Conservation (phyloP, 35 echinoderm and acorn worm species). For the Ophioderma brevispina region DNA sequence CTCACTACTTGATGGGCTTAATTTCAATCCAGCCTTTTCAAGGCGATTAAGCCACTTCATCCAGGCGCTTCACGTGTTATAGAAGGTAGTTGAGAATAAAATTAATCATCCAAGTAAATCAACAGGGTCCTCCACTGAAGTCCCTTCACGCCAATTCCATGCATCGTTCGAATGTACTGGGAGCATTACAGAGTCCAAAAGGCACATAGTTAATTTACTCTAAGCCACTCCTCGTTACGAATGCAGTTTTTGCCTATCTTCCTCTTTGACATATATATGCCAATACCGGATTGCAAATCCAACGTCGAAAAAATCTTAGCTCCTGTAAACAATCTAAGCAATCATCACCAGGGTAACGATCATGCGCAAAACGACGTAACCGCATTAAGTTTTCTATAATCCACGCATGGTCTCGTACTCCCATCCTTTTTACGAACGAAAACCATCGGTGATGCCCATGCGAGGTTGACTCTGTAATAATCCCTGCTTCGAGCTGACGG, state of each 20-base stretch:
- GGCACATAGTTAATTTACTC: conserved; percentile 54
- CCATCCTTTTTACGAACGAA: conserved; percentile 34
- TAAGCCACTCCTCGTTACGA: conserved; percentile 43
- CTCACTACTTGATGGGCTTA: conserved; percentile 34
- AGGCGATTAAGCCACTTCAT: conserved; percentile 30
- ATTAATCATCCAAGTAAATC: conserved; percentile 61
- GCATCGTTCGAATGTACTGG: conserved; percentile 40
- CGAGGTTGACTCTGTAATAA: conserved; percentile 36
- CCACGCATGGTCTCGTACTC: background rate
- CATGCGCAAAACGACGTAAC: too few relatives aligned
- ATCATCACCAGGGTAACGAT: too few relatives aligned
- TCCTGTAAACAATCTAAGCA: conserved; percentile 22
- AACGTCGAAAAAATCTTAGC: conserved; percentile 57
- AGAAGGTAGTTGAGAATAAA: conserved; percentile 6
- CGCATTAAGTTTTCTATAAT: background rate
- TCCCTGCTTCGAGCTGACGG: conserved; percentile 37
- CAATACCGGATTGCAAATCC: conserved; percentile 74
- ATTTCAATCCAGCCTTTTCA: conserved; percentile 18
- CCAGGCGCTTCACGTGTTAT: conserved; percentile 11
- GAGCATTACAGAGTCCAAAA: conserved; percentile 42
- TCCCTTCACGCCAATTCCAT: conserved; percentile 53
- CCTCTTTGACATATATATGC: conserved; percentile 55
- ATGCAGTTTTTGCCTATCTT: conserved; percentile 63
- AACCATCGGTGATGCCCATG: conserved; percentile 36
- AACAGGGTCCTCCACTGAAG: conserved; percentile 56